A percentile compares a stretch with the other conserved stretches of the same genome.
These are phyloP conservation scores for Natrix natrix DNA, from an alignment of 2,797 vertebrate genomes.

Conservation along the genomic window DNA sequence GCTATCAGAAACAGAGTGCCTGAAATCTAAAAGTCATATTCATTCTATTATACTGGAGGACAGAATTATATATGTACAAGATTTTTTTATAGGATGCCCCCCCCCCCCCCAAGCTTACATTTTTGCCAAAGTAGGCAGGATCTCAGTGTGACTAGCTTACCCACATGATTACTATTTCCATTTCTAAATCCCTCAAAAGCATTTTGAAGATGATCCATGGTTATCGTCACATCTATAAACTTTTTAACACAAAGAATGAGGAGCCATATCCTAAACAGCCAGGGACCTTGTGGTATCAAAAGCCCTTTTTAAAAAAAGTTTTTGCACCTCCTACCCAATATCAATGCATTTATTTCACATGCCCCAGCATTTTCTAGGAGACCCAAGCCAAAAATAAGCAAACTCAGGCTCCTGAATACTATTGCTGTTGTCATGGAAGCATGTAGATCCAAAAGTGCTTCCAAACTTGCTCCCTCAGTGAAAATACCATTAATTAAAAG, in stretches of 20 bases:
- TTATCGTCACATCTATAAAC: background rate
- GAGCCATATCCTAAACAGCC: background rate
- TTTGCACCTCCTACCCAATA: background rate
- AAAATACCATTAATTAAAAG: background rate
- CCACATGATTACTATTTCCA: background rate
- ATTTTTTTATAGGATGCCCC: background rate
- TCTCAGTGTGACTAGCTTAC: background rate
- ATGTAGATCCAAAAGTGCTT: too few relatives aligned
- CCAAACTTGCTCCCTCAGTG: too few relatives aligned
- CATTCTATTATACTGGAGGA: background rate
- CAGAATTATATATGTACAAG: background rate
- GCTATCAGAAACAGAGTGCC: background rate
- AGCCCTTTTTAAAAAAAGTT: background rate
- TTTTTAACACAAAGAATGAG: background rate
- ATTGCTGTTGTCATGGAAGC: background rate
- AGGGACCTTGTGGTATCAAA: background rate
- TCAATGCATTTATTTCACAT: background rate
- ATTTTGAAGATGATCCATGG: background rate
- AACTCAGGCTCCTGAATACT: background rate
- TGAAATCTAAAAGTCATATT: background rate
- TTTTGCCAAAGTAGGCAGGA: background rate
- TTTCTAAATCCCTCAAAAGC: background rate
- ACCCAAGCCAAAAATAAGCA: background rate
- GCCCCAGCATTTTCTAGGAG: background rate
- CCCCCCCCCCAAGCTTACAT: background rate